phyloP scores from a whole-genome alignment of 2,888 invertebrate species.

The Drepana falcataria region DNA sequence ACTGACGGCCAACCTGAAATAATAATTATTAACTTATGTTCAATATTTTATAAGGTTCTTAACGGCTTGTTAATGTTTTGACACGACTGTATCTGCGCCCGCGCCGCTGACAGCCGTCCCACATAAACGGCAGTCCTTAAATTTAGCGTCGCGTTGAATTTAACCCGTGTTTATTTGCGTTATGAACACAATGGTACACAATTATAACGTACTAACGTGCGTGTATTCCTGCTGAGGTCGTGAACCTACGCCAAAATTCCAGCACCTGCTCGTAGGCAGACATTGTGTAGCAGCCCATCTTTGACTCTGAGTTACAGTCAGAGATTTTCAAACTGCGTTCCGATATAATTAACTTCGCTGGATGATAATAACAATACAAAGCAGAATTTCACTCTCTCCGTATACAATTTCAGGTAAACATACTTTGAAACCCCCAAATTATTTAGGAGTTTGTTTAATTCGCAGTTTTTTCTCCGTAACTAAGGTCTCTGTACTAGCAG shows the following conservation, averaged over 20 bases:
- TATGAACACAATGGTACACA: constrained; percentile 42
- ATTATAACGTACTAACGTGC: constrained; percentile 47
- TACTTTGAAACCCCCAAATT: too few species aligned
- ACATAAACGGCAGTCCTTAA: constrained; percentile 8
- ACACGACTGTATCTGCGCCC: constrained; percentile 8
- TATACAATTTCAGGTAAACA: too few species aligned
- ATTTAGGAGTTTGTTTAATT: too few species aligned
- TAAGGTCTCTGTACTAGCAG: too few species aligned
- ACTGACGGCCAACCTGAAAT: neutral
- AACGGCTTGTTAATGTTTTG: neutral
- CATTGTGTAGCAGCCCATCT: constrained; percentile 1
- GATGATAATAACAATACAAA: too few species aligned
- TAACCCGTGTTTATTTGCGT: constrained; percentile 40
- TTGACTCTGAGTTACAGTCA: neutral
- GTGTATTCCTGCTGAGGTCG: constrained; percentile 53
- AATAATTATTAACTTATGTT: neutral
- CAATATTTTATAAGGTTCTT: neutral
- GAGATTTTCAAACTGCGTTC: neutral
- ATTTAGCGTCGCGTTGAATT: constrained; percentile 20
- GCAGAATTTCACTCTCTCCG: too few species aligned
- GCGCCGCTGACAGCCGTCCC: neutral
- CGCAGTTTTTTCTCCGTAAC: too few species aligned
- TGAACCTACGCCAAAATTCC: constrained; percentile 53
- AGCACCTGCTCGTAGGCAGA: constrained; percentile 24
- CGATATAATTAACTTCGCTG: too few species aligned